Evolutionary conservation across 1,140 invertebrate species (phyloP).

Genomic region (Drosophila kohkoa): DNA sequence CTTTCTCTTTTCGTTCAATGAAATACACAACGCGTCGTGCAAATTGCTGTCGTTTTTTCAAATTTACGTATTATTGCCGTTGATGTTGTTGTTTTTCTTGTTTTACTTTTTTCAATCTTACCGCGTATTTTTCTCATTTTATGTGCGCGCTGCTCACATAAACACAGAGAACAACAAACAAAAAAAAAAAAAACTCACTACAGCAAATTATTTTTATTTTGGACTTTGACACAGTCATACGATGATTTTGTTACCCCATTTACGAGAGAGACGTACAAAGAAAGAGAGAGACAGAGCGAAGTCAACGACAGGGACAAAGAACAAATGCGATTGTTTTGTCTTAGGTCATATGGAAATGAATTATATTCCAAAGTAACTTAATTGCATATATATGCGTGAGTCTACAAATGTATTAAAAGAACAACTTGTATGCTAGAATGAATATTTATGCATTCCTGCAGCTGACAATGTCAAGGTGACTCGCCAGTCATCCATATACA

Average conservation of each 20-base stretch:
- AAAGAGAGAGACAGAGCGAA: slow-evolving; percentile 18
- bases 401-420: background rate
- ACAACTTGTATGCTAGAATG: background rate
- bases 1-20: slow-evolving; percentile 52
- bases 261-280: slow-evolving; percentile 27
- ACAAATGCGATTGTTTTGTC: slow-evolving; percentile 25
- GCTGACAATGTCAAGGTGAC: slow-evolving; percentile 33
- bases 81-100: slow-evolving; percentile 19
- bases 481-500: slow-evolving; percentile 11
- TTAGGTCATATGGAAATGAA: slow-evolving; percentile 30
- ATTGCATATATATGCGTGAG: slow-evolving; percentile 5
- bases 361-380: slow-evolving; percentile 17
- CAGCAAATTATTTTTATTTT: slow-evolving; percentile 79
- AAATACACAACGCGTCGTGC: slow-evolving; percentile 57
- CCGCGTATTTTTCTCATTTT: slow-evolving; percentile 62
- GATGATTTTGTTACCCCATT: slow-evolving; percentile 78
- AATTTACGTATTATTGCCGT: slow-evolving; percentile 28
- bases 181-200: slow-evolving; percentile 16
- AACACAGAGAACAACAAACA: slow-evolving; percentile 26
- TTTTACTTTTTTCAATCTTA: slow-evolving; percentile 55
- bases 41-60: slow-evolving; percentile 43
- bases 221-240: slow-evolving; percentile 82
- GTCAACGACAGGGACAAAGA: slow-evolving; percentile 24
- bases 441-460: background rate
- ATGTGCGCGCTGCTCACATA: slow-evolving; percentile 50